Percentiles rank a stretch among this genome's conserved stretches.
Conservation (phyloP, 2,888 invertebrate species). For the Rhagophthalmus giganteus region DNA sequence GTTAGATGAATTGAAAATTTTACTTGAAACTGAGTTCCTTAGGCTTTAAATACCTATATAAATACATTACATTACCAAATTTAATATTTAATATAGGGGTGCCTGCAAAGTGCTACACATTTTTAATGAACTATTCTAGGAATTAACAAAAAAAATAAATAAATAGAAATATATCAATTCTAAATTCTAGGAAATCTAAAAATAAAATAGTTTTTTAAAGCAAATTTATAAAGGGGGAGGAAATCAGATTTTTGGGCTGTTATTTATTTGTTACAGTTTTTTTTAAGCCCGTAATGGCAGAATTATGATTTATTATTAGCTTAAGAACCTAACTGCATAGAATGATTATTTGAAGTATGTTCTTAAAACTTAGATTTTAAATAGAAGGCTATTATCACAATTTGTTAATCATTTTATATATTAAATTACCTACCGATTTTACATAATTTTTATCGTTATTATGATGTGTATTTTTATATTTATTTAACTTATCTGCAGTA, state of each 20-base stretch:
- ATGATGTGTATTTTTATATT: slow-evolving; percentile 16
- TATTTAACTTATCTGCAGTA: slow-evolving; percentile 25
- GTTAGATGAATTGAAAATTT: neutral
- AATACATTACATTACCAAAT: slow-evolving; percentile 9
- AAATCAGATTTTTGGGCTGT: slow-evolving; percentile 17
- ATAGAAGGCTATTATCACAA: neutral
- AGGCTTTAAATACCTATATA: neutral
- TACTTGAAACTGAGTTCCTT: neutral
- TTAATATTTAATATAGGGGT: slow-evolving; percentile 30
- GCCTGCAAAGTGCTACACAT: slow-evolving; percentile 31
- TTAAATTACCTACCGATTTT: neutral
- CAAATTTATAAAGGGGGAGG: slow-evolving; percentile 25
- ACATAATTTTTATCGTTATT: neutral
- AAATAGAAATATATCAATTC: slow-evolving; percentile 24
- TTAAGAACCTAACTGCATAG: too few species aligned
- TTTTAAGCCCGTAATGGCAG: too few species aligned
- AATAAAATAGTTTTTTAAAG: slow-evolving; percentile 30
- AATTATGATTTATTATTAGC: too few species aligned
- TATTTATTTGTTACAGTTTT: slow-evolving; percentile 12
- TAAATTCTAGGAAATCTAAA: slow-evolving; percentile 27
- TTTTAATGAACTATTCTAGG: slow-evolving; percentile 22
- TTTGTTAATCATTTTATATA: neutral
- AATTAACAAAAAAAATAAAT: slow-evolving; percentile 23
- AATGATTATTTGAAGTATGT: neutral
- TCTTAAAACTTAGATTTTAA: neutral